Conservation (phyloP, 2,888 invertebrate species). For the Baccha elongata region DNA sequence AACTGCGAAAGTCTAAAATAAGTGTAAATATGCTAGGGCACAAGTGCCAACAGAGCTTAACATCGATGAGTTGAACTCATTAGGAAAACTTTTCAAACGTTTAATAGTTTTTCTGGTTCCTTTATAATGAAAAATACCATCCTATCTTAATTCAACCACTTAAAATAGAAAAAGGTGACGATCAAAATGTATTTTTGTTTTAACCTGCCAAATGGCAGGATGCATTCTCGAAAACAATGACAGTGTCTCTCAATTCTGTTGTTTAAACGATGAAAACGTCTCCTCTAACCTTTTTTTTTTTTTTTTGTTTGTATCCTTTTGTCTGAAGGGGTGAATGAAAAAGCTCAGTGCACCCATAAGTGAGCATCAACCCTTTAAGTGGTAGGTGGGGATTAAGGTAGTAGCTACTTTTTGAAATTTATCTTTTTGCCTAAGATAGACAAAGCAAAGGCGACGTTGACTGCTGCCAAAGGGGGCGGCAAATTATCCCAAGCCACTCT, state of each 20-base stretch:
- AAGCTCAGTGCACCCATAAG: slow-evolving; percentile 41
- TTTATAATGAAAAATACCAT: not conserved
- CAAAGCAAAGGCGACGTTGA: not conserved
- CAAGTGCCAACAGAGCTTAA: slow-evolving; percentile 20
- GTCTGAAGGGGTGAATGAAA: slow-evolving; percentile 37
- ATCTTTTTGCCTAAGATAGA: slow-evolving; percentile 16
- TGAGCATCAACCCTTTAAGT: slow-evolving; percentile 67
- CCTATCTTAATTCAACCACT: slow-evolving; percentile 15
- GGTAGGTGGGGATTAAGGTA: slow-evolving; percentile 27
- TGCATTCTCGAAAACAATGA: slow-evolving; percentile 34
- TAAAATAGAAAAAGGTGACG: slow-evolving; percentile 36
- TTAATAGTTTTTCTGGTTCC: slow-evolving; percentile 5
- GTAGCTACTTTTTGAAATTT: slow-evolving; percentile 51
- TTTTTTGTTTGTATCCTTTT: slow-evolving; percentile 2
- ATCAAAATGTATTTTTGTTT: slow-evolving; percentile 13
- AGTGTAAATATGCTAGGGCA: slow-evolving; percentile 4
- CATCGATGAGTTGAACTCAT: slow-evolving; percentile 54
- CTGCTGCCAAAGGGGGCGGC: slow-evolving; percentile 5
- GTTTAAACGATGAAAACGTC: slow-evolving; percentile 16
- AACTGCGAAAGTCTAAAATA: slow-evolving; percentile 19
- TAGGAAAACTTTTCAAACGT: slow-evolving; percentile 34
- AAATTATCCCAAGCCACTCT: slow-evolving; percentile 39
- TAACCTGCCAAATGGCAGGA: slow-evolving; percentile 38
- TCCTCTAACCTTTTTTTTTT: slow-evolving; percentile 12
- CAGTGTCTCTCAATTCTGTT: slow-evolving; percentile 27